Base-by-base conservation (phyloP, 2,888 invertebrate species). In the Pandemis cinnamomeana region DNA sequence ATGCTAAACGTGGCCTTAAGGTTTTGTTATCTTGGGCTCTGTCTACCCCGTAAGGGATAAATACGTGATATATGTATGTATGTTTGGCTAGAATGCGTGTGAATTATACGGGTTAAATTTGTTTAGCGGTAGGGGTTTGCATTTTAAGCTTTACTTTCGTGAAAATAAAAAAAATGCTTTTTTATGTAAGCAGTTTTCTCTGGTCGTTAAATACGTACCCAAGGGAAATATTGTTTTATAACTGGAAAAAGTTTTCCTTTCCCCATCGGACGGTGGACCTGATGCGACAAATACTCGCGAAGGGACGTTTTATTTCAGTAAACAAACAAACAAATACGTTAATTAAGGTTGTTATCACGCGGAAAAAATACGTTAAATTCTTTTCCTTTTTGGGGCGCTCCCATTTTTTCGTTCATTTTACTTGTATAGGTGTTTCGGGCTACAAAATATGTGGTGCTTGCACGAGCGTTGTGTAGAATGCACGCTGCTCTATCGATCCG, bases 401-500 rank as follows among this genome's bases (percentile, higher is more conserved):
- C 20, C n/a, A 51, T 20, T 58, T 11, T 5, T 27, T 36, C 20
- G 1, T 58, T 58, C 27, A 58, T 11, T 15, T 7, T 27, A 8
- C 2, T 58, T 27, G 11, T 55, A 27, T 58, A 11, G 11, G 11
- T 27, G 58, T 58, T 58, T 27, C 11, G 58, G 27, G 58, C 27
- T 41, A 41, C 41, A 10, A 63, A 71, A 70, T 70, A 61, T 27
- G 53, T 36, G 53, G 15, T 27, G 55, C 48, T 20, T 41, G 48
- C n/a, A 69, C 27, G 27, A 71, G 42, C 63, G 3, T 64, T 42
- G 71, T 64, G 7, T 20, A 64, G 55, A 11, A 20, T 71, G 71
- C 58, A 64, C 11, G 44, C 46, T 36, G 27, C 55, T 55, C 55
- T 63, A 72, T 72, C 72, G 72, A 72, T 72, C 72, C 51, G 55